phyloP scores from a whole-genome alignment of 2,797 vertebrate genomes.

The Platalea minor region DNA sequence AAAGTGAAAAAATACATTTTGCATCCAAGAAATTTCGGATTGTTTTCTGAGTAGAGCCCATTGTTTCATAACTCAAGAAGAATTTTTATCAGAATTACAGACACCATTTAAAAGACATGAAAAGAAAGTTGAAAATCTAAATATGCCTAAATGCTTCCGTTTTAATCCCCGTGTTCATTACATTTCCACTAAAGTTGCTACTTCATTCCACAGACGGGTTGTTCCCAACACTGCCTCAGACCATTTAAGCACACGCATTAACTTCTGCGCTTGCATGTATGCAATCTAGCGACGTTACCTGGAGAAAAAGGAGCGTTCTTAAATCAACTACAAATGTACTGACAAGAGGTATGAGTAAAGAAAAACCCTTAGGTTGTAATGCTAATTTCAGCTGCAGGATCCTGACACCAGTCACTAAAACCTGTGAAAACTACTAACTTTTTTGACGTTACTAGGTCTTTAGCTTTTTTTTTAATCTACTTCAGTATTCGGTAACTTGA shows the following conservation, averaged over 20 bases:
- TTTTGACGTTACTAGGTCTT: background rate
- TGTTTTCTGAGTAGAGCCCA: conserved; percentile 26
- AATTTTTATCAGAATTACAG: conserved; percentile 28
- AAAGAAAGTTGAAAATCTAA: conserved; percentile 27
- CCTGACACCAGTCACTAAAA: background rate
- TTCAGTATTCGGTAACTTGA: background rate
- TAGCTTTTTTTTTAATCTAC: background rate
- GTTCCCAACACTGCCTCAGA: conserved; percentile 16
- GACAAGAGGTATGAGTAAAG: background rate
- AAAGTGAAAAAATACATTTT: conserved; percentile 55
- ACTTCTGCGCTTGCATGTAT: background rate
- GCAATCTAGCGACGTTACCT: background rate
- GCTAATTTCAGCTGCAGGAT: background rate
- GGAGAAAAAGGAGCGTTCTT: background rate
- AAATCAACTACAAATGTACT: background rate
- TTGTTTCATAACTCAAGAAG: conserved; percentile 27
- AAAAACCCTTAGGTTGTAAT: background rate
- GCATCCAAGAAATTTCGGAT: conserved; percentile 41
- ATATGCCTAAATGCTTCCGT: conserved; percentile 20
- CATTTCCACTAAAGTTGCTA: background rate
- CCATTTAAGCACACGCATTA: background rate
- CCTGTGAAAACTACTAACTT: background rate
- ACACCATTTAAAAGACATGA: background rate
- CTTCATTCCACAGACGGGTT: background rate
- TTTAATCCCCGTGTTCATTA: background rate